Evolutionary conservation across 2,888 invertebrate genomes (phyloP).

Genomic region (Ornithoptera priamus): DNA sequence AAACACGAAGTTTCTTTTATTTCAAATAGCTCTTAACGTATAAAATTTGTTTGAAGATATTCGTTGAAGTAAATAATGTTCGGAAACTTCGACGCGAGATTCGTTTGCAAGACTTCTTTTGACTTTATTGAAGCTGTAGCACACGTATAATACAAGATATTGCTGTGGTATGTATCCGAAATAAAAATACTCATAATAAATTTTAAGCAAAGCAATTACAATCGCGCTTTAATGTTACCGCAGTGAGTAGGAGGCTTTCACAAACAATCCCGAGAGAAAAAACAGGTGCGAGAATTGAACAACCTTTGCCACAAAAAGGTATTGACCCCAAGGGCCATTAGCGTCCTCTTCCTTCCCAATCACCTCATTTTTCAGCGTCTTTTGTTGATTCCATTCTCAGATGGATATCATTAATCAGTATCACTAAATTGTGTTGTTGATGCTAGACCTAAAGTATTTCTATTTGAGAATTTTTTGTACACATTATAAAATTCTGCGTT

Average conservation of each 20-base stretch:
- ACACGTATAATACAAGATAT: too few species aligned
- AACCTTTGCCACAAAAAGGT: conserved; percentile 18
- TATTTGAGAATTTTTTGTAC: not conserved
- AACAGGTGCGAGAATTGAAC: conserved; percentile 13
- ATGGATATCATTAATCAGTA: conserved; percentile 20
- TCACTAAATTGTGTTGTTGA: not conserved
- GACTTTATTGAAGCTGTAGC: not conserved
- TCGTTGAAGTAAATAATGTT: not conserved
- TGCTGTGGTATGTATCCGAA: not conserved
- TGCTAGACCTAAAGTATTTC: too few species aligned
- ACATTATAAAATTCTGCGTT: too few species aligned
- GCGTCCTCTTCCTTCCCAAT: conserved; percentile 14
- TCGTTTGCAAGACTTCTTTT: not conserved
- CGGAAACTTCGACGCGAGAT: not conserved
- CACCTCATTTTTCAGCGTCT: conserved; percentile 25
- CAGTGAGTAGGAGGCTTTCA: not conserved
- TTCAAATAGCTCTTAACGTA: conserved; percentile 2
- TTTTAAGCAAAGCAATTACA: not conserved
- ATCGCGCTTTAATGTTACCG: not conserved
- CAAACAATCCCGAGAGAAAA: conserved; percentile 10
- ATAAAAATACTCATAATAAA: not conserved
- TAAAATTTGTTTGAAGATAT: not conserved
- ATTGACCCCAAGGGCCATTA: conserved; percentile 23
- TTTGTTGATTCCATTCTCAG: conserved; percentile 15
- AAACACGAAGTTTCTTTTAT: not conserved